phyloP scores from a whole-genome alignment of 2,888 invertebrate genomes.

The Acanthosoma haemorrhoidale region DNA sequence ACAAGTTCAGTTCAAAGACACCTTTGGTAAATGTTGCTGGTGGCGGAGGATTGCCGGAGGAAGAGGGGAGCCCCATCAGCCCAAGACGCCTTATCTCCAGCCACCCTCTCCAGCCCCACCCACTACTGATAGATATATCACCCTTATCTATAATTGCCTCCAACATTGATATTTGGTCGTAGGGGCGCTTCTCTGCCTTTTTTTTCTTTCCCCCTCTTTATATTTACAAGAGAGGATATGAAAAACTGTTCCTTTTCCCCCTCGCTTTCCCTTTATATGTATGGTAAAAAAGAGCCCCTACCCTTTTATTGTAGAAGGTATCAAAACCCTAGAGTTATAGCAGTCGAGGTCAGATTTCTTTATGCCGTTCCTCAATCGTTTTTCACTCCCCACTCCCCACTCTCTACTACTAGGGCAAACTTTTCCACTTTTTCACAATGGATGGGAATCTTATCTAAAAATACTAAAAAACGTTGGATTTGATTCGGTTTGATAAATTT shows the following conservation, averaged over 20 bases:
- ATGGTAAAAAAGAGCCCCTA: background rate
- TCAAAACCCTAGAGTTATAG: background rate
- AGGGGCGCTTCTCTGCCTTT: background rate
- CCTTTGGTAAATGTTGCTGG: background rate
- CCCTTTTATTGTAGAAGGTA: conserved; percentile 2
- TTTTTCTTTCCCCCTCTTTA: background rate
- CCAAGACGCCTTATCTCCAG: conserved; percentile 15
- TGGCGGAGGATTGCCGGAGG: background rate
- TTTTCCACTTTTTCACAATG: background rate
- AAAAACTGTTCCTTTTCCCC: conserved; percentile 16
- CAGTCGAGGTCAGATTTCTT: conserved; percentile 4
- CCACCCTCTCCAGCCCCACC: background rate
- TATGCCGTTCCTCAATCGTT: background rate
- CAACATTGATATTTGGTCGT: conserved; percentile 31
- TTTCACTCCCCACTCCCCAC: too few species aligned
- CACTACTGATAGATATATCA: conserved; percentile 33
- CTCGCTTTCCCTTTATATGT: too few species aligned
- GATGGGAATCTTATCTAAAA: background rate
- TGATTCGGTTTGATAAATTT: too few species aligned
- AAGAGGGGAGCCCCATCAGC: background rate
- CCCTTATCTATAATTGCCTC: conserved; percentile 38
- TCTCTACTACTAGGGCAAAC: too few species aligned
- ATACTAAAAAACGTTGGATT: too few species aligned
- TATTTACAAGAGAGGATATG: conserved; percentile 22
- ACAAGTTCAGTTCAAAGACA: too few species aligned